Conservation (phyloP, 2,113 vertebrate species). For the Lampris incognitus region DNA sequence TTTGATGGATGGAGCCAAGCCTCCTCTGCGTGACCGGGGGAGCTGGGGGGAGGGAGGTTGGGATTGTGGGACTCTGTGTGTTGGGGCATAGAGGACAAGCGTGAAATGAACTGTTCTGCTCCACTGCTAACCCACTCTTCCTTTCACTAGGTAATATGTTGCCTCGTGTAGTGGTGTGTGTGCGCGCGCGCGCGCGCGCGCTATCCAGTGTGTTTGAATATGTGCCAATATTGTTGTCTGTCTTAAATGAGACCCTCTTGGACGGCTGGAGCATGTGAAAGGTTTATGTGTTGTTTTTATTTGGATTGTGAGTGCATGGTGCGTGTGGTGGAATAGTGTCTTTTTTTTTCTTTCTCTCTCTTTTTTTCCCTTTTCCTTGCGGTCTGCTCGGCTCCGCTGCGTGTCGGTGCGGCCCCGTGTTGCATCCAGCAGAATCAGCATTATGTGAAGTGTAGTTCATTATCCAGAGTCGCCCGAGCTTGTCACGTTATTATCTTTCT, state of each 20-base stretch:
- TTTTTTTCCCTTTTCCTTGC: conserved; percentile 52
- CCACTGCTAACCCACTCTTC: conserved; percentile 92
- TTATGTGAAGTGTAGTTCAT: conserved; percentile 83
- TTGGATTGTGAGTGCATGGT: conserved; percentile 21
- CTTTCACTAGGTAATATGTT: conserved; percentile 94
- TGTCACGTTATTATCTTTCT: conserved; percentile 87
- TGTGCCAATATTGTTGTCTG: conserved; percentile 2
- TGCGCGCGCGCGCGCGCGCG: conserved; percentile 43
- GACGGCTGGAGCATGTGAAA: conserved; percentile 35
- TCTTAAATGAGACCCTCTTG: conserved; percentile 58
- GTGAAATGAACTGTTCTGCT: conserved; percentile 99
- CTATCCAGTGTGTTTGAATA: conserved; percentile 49
- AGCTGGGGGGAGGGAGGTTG: conserved; percentile 24
- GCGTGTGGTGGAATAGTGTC: conserved; percentile 60
- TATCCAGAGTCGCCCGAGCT: conserved; percentile 79
- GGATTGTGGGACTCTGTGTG: conserved; percentile 50
- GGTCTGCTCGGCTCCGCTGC: conserved; percentile 68
- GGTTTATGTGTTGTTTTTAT: conserved; percentile 50
- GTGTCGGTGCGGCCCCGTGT: conserved; percentile 66
- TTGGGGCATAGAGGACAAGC: conserved; percentile 95
- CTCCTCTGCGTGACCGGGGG: conserved; percentile 61
- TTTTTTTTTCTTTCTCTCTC: conserved; percentile 56
- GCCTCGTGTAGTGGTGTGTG: conserved; percentile 75
- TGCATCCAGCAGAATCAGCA: conserved; percentile 79
- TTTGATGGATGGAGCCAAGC: conserved; percentile 85